A percentile compares a stretch with the other conserved stretches of the same genome.
Evolutionary conservation across 2,888 invertebrate species (phyloP).

Genomic region (Melanophora roralis): DNA sequence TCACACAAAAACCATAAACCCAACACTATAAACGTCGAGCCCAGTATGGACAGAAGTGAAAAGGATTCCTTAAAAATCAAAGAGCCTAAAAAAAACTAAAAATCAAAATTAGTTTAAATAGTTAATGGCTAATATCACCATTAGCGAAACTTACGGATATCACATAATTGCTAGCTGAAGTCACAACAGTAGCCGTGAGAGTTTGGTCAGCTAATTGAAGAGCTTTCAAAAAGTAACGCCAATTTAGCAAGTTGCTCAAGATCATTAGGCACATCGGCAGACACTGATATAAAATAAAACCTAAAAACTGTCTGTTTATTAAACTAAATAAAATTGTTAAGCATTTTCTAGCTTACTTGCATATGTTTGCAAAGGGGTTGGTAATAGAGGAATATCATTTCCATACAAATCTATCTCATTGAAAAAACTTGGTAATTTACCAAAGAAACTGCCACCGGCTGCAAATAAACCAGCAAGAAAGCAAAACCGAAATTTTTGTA

Average conservation of each 20-base stretch:
- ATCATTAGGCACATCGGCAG: constrained; percentile 79
- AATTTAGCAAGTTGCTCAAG: constrained; percentile 79
- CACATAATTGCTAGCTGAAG: constrained; percentile 81
- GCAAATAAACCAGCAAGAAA: constrained; percentile 79
- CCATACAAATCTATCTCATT: not conserved
- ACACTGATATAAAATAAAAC: constrained; percentile 69
- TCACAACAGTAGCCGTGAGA: constrained; percentile 80
- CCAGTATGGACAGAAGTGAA: constrained; percentile 84
- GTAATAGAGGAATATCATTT: not conserved
- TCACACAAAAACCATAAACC: constrained; percentile 83
- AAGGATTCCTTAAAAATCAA: constrained; percentile 84
- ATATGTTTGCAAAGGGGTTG: not conserved
- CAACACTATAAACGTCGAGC: constrained; percentile 83
- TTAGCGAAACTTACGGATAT: constrained; percentile 78
- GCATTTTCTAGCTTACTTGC: not conserved
- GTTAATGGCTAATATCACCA: not conserved
- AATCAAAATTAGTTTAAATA: constrained; percentile 63
- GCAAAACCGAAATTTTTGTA: constrained; percentile 69
- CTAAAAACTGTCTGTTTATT: constrained; percentile 62
- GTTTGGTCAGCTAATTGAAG: constrained; percentile 79
- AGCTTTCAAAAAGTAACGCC: constrained; percentile 80
- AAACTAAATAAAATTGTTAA: not conserved
- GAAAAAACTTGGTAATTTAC: constrained; percentile 78
- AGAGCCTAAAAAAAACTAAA: constrained; percentile 85
- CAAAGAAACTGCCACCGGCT: constrained; percentile 80